phyloP scores from a whole-genome alignment of 1,140 invertebrate species.

The Nilaparvata lugens region DNA sequence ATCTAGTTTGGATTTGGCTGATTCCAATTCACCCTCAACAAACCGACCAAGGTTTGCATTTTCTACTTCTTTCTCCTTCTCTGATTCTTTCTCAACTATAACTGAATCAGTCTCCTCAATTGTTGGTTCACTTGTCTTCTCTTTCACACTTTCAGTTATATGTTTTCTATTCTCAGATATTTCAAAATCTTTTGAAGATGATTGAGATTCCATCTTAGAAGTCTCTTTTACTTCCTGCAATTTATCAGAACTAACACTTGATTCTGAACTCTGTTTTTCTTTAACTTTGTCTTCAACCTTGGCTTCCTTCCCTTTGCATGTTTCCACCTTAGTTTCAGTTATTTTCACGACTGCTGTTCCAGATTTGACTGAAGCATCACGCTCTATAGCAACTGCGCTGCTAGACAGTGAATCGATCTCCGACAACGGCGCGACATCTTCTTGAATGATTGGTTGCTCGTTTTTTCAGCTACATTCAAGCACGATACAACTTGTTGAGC shows the following conservation, averaged over 20 bases:
- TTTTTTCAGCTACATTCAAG: neutral
- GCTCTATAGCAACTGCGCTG: neutral
- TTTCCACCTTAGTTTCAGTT: slow-evolving; percentile 7
- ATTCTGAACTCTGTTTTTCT: slow-evolving; percentile 13
- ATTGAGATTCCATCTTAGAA: slow-evolving; percentile 1
- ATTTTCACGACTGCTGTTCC: neutral
- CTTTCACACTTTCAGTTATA: neutral
- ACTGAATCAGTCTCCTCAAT: neutral
- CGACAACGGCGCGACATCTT: slow-evolving; percentile 11
- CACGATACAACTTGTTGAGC: neutral
- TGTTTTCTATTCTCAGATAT: slow-evolving; percentile 11
- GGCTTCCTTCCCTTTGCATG: slow-evolving; percentile 21
- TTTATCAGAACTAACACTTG: neutral
- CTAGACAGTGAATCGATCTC: neutral
- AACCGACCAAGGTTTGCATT: neutral
- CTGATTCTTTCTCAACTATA: slow-evolving; percentile 11
- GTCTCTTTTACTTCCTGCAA: slow-evolving; percentile 8
- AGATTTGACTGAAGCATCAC: neutral
- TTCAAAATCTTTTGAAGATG: neutral
- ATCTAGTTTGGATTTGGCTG: neutral
- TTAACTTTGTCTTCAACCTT: slow-evolving; percentile 14
- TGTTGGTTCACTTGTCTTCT: slow-evolving; percentile 6
- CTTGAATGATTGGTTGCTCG: neutral
- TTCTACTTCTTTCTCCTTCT: slow-evolving; percentile 7
- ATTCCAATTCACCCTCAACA: neutral